phyloP scores from a whole-genome alignment of 2,888 invertebrate species.

The Dicyrtomina minuta region DNA sequence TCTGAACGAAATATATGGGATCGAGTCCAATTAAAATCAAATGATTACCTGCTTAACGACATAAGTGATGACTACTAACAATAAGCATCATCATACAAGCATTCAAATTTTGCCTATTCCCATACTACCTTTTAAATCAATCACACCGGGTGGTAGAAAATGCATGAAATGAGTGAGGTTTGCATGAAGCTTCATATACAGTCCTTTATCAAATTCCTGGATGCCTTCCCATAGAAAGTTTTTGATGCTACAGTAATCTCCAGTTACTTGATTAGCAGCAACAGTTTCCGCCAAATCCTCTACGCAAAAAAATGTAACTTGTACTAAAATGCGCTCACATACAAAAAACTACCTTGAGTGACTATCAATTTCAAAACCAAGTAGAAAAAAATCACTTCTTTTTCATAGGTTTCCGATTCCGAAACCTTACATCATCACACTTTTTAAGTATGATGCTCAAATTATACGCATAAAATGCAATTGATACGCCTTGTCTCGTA shows the following conservation, averaged over 20 bases:
- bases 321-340: background rate
- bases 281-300: slow-evolving; percentile 42
- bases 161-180: slow-evolving; percentile 50
- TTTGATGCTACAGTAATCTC: slow-evolving; percentile 41
- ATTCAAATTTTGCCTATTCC: too few relatives aligned
- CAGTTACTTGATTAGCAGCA: slow-evolving; percentile 44
- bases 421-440: too few relatives aligned
- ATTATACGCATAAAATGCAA: too few relatives aligned
- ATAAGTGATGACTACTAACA: too few relatives aligned
- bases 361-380: too few relatives aligned
- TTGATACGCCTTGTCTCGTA: too few relatives aligned
- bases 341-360: too few relatives aligned
- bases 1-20: slow-evolving; percentile 29
- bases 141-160: slow-evolving; percentile 42
- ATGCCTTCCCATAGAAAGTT: slow-evolving; percentile 42
- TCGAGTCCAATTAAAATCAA: too few relatives aligned
- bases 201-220: slow-evolving; percentile 41
- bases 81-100: too few relatives aligned
- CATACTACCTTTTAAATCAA: slow-evolving; percentile 44
- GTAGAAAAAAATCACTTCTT: too few relatives aligned
- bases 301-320: slow-evolving; percentile 5
- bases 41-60: too few relatives aligned
- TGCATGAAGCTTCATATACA: slow-evolving; percentile 43
- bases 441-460: too few relatives aligned
- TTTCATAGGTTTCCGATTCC: background rate